phyloP scores from a whole-genome alignment of 2,888 invertebrate species.

The Byasa hedistus region DNA sequence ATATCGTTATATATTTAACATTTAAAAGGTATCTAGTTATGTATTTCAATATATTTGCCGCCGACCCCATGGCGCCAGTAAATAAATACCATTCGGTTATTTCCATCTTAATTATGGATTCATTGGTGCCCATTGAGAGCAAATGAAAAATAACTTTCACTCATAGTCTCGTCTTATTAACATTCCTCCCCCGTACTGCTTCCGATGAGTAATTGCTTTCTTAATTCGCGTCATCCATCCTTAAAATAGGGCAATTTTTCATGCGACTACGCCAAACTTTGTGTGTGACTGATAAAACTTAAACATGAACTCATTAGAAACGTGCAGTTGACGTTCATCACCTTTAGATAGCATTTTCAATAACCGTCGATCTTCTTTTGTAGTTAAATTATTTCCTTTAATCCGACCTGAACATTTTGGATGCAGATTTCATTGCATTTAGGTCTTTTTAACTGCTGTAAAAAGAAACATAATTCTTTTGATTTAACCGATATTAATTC shows the following conservation, averaged over 20 bases:
- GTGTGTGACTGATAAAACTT: conserved; percentile 45
- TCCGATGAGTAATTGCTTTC: conserved; percentile 80
- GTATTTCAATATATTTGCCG: conserved; percentile 11
- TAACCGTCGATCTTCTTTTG: no score
- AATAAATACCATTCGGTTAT: conserved; percentile 40
- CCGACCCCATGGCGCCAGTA: conserved; percentile 23
- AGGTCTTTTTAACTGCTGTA: no score
- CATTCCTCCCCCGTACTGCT: conserved; percentile 74
- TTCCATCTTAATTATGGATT: conserved; percentile 67
- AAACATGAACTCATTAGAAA: no score
- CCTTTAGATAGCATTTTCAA: no score
- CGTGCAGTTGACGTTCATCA: no score
- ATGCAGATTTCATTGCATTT: no score
- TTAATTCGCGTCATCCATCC: conserved; percentile 80
- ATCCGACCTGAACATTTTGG: no score
- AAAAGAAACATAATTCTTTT: no score
- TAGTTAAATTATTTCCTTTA: no score
- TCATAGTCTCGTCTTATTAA: conserved; percentile 73
- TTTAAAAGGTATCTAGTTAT: conserved; percentile 1
- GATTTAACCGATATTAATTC: no score
- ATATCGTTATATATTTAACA: no score
- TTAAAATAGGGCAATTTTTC: conserved; percentile 78
- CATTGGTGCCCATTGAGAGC: conserved; percentile 60
- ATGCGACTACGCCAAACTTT: conserved; percentile 57
- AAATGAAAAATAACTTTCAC: conserved; percentile 70